Percentiles rank a stretch among this genome's conserved stretches.
Evolutionary conservation across 2,113 vertebrate genomes (phyloP).

Genomic region (Ascaphus truei): DNA sequence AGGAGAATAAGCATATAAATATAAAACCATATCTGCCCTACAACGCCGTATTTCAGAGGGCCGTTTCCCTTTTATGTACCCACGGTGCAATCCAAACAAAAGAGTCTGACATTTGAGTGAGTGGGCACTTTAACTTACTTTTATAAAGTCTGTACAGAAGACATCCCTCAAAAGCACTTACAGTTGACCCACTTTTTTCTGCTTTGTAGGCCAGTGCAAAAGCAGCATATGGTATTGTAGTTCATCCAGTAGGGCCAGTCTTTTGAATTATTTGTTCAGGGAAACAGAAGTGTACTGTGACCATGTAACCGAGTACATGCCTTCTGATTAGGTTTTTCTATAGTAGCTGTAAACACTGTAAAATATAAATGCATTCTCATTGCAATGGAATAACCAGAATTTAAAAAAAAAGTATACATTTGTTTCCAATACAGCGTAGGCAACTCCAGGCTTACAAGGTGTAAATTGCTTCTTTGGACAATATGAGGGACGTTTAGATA

Average conservation of each 20-base stretch:
- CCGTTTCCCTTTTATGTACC: not conserved
- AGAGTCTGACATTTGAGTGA: constrained; percentile 39
- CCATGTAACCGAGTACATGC: constrained; percentile 30
- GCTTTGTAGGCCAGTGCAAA: constrained; percentile 47
- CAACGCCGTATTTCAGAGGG: constrained; percentile 56
- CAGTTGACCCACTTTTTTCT: constrained; percentile 51
- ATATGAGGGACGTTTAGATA: not conserved
- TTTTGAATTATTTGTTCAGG: constrained; percentile 50
- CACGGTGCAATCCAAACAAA: not conserved
- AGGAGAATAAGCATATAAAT: constrained; percentile 45
- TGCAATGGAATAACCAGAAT: constrained; percentile 24
- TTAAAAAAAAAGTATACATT: not conserved
- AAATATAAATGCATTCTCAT: constrained; percentile 30
- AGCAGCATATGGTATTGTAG: constrained; percentile 40
- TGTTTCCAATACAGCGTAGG: constrained; percentile 5
- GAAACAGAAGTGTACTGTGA: constrained; percentile 40
- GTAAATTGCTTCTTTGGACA: not conserved
- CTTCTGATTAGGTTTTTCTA: constrained; percentile 30
- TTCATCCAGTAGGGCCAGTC: constrained; percentile 47
- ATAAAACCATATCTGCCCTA: constrained; percentile 46
- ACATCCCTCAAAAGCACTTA: constrained; percentile 48
- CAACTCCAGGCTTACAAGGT: constrained; percentile 3
- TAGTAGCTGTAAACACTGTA: constrained; percentile 31
- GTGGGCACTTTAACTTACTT: constrained; percentile 60
- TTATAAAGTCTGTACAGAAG: constrained; percentile 55